Evolutionary conservation across 2,888 invertebrate species (phyloP).

Genomic region (Napeogenes sylphis): DNA sequence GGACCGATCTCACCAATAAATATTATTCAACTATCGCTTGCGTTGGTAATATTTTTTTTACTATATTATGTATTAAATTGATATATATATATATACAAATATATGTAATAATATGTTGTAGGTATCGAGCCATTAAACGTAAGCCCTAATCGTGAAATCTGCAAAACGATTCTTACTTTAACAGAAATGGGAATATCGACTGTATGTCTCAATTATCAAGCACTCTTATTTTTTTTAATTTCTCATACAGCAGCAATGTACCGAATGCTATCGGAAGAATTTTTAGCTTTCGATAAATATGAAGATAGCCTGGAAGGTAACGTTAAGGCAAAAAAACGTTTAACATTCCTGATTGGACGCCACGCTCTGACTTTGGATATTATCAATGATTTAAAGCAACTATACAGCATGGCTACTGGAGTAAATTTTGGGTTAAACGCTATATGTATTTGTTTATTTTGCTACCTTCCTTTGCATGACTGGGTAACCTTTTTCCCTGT

Average conservation of each 20-base stretch:
- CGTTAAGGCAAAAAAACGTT: constrained; percentile 37
- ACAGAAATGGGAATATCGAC: constrained; percentile 48
- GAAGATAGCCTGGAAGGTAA: constrained; percentile 34
- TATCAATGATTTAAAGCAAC: constrained; percentile 43
- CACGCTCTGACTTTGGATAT: constrained; percentile 47
- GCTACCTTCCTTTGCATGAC: constrained; percentile 50
- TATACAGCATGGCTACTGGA: constrained; percentile 60
- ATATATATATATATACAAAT: constrained; percentile 5
- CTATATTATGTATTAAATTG: background rate
- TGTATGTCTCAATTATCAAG: constrained; percentile 55
- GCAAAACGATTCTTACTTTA: constrained; percentile 40
- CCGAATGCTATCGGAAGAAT: constrained; percentile 51
- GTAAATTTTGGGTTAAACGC: constrained; percentile 60
- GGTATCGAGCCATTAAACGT: constrained; percentile 50
- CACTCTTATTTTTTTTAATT: constrained; percentile 52
- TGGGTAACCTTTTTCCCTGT: constrained; percentile 55
- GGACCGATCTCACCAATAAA: constrained; percentile 42
- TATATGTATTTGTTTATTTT: constrained; percentile 54
- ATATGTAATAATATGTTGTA: constrained; percentile 28
- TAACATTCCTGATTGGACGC: constrained; percentile 45
- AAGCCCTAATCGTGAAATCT: constrained; percentile 52
- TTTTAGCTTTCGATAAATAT: constrained; percentile 42
- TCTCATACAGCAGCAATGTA: constrained; percentile 59
- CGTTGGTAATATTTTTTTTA: constrained; percentile 48
- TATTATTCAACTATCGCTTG: constrained; percentile 55